Evolutionary conservation across 2,113 vertebrate genomes (phyloP), one percentile per base, ranked within the genome.

Genomic region (Malurus melanocephalus): DNA sequence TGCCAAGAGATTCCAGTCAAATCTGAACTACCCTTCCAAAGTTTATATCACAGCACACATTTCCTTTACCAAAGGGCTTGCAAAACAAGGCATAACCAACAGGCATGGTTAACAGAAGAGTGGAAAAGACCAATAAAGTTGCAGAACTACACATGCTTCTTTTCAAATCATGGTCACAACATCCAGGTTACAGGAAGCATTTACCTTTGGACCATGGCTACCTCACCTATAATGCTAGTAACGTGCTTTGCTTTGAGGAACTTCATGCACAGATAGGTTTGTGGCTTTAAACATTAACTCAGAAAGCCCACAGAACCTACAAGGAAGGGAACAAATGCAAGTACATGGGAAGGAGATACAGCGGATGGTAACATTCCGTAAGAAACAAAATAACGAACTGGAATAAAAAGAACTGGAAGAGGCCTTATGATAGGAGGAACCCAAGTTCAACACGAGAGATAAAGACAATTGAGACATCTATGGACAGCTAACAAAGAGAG

Each of bases 231-330:
- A 43, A 83, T 3, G 32, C 42, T 16, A 74, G 6, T 22, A 83
- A 56, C 0, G 0, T 18, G 66, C 57, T 71, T 46, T 61, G 6
- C 68, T 75, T 60, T 46, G 57, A 68, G 21, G 38, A 85, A 72
- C 24, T 81, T 86, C 27, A 83, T 0, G 3, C 83, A 85, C n/a
- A 72, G 53, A 68, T 10, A n/a, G 43, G 30, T 51, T 78, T 51
- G 27, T n/a, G 35, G n/a, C 59, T 90, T 88, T 90, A 94, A 93
- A 78, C 55, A 53, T 92, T 93, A 89, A 91, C 83, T 84, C 28
- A 16, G 52, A 92, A 80, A 56, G 43, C 22, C 22, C 49, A 49
- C 1, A 65, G 38, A 33, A 23, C 17, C 10, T 26, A 4, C 3
- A 16, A 53, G 19, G 24, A 79, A 68, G 14, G 24, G 27, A 88